Evolutionary conservation across 2,888 invertebrate genomes (phyloP).

Genomic region (Drosophila trichaetosa): DNA sequence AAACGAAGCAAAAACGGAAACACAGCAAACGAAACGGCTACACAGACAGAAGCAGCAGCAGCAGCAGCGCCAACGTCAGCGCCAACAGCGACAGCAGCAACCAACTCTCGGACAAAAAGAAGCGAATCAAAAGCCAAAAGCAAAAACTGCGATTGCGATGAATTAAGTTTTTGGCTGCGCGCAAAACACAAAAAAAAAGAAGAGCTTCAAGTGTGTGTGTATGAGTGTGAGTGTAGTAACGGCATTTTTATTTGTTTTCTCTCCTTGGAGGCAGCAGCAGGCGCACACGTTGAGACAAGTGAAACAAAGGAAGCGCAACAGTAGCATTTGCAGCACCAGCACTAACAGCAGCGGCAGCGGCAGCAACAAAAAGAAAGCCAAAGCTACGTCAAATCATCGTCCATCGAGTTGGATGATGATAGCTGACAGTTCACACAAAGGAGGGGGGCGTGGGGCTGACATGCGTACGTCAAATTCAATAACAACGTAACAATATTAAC

Average conservation of each 20-base stretch:
- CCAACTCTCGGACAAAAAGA: slow-evolving; percentile 31
- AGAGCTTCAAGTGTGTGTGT: slow-evolving; percentile 28
- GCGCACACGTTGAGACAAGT: slow-evolving; percentile 6
- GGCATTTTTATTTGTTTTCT: slow-evolving; percentile 54
- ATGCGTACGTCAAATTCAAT: slow-evolving; percentile 33
- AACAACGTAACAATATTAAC: slow-evolving; percentile 32
- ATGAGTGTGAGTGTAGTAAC: slow-evolving; percentile 41
- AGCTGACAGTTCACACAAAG: slow-evolving; percentile 32
- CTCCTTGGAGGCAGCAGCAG: slow-evolving; percentile 36
- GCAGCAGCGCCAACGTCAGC: slow-evolving; percentile 15
- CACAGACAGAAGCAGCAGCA: slow-evolving; percentile 5
- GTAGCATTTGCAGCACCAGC: neutral
- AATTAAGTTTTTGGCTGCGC: slow-evolving; percentile 71
- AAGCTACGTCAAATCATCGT: slow-evolving; percentile 14
- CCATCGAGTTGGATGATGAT: slow-evolving; percentile 31
- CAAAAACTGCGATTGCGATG: slow-evolving; percentile 68
- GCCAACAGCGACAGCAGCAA: slow-evolving; percentile 7
- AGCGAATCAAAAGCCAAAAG: slow-evolving; percentile 69
- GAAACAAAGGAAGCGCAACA: slow-evolving; percentile 32
- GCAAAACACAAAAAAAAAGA: slow-evolving; percentile 36
- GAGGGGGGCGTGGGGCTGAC: neutral
- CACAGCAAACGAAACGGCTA: slow-evolving; percentile 50
- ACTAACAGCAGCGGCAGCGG: neutral
- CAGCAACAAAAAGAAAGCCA: slow-evolving; percentile 42
- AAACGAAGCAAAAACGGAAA: slow-evolving; percentile 63